Evolutionary conservation across 1,140 invertebrate species (phyloP).

Genomic region (Drosophila burlai): DNA sequence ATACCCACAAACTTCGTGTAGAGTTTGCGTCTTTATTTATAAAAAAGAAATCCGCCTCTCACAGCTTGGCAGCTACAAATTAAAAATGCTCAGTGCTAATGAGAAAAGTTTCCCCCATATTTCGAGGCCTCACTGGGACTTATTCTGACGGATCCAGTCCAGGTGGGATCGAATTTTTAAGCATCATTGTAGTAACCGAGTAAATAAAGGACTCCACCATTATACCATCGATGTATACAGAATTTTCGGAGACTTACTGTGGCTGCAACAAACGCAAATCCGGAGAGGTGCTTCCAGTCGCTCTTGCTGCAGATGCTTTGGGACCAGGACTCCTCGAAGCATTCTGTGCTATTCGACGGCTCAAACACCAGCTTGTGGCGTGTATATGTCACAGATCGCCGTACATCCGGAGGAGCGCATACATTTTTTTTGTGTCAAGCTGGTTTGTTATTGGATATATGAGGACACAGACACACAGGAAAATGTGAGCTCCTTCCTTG

Average conservation of each 20-base stretch:
- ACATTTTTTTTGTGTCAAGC: not conserved
- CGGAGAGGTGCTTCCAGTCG: not conserved
- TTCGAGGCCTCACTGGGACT: not conserved
- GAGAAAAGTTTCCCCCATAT: conserved; percentile 29
- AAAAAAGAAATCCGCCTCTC: conserved; percentile 20
- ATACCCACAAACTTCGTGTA: conserved; percentile 14
- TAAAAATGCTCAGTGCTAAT: conserved; percentile 23
- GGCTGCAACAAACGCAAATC: not conserved
- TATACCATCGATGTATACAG: not conserved
- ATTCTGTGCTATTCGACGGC: not conserved
- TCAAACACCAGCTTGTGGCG: too few species aligned
- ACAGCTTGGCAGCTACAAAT: conserved; percentile 22
- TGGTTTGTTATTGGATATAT: too few species aligned
- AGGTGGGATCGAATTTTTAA: not conserved
- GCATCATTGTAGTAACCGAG: not conserved
- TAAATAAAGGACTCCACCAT: not conserved
- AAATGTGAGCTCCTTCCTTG: not conserved
- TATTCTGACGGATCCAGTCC: conserved; percentile 11
- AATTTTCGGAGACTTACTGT: not conserved
- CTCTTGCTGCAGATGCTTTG: conserved; percentile 4
- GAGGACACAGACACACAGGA: too few species aligned
- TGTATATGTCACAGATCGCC: not conserved
- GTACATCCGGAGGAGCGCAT: not conserved
- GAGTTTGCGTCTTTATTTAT: conserved; percentile 38
- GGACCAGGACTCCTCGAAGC: not conserved